Evolutionary conservation across 2,888 invertebrate genomes (phyloP).

Genomic region (Meta bourneti): DNA sequence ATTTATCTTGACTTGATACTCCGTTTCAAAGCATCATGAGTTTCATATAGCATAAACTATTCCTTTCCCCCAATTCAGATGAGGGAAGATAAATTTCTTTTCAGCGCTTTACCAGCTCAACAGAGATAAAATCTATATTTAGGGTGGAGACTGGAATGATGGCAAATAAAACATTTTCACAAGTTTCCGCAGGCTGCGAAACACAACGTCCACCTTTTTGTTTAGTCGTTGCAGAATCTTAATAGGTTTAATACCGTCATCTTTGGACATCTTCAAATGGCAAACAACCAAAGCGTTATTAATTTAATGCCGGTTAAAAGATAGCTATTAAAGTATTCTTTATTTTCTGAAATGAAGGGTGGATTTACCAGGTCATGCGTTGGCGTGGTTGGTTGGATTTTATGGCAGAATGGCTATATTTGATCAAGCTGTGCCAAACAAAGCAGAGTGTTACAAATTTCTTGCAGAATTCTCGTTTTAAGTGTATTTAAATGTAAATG

Average conservation of each 20-base stretch:
- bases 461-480: no score
- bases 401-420: no score
- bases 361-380: no score
- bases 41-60: neutral
- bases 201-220: neutral
- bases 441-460: no score
- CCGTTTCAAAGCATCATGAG: neutral
- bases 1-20: conserved; percentile 6
- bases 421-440: no score
- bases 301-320: no score
- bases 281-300: no score
- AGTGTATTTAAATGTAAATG: no score
- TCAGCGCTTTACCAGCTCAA: neutral
- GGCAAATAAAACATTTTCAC: conserved; percentile 53
- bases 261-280: no score
- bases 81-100: neutral
- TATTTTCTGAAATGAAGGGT: no score
- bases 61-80: neutral
- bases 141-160: conserved; percentile 8
- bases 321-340: no score
- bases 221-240: neutral
- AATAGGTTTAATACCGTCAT: neutral
- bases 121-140: conserved; percentile 28
- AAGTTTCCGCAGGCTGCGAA: conserved; percentile 4
- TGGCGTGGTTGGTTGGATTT: no score